Percentiles rank a stretch among this genome's conserved stretches.
These are phyloP conservation scores for Euplagia quadripunctaria DNA, from an alignment of 2,888 invertebrate species.

Conservation along the genomic window DNA sequence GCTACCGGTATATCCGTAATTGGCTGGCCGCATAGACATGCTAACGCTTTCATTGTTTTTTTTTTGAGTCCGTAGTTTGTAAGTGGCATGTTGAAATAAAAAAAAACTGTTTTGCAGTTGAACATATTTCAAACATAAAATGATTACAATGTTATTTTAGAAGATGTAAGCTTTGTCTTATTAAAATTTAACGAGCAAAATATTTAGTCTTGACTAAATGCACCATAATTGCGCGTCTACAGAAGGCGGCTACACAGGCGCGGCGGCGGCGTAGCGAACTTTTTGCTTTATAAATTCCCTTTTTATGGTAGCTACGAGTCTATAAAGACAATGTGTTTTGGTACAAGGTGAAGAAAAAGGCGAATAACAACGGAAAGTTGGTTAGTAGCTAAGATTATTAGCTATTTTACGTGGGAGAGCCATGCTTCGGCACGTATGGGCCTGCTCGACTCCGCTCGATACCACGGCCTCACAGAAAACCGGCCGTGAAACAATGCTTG, in stretches of 20 bases:
- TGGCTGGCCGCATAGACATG: slow-evolving; percentile 25
- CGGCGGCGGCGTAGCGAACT: slow-evolving; percentile 17
- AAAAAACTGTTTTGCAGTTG: too few relatives aligned
- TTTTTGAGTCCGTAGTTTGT: not conserved
- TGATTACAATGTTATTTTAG: not conserved
- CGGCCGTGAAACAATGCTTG: too few relatives aligned
- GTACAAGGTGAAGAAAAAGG: slow-evolving; percentile 14
- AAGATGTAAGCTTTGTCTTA: not conserved
- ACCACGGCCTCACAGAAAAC: too few relatives aligned
- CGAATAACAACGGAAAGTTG: not conserved
- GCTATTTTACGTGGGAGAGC: too few relatives aligned
- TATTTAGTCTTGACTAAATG: slow-evolving; percentile 37
- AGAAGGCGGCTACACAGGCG: slow-evolving; percentile 50
- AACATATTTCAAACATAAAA: too few relatives aligned
- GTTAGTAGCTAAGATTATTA: too few relatives aligned
- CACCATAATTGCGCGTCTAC: slow-evolving; percentile 50
- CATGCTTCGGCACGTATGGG: too few relatives aligned
- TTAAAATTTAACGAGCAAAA: slow-evolving; percentile 24
- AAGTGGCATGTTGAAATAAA: not conserved
- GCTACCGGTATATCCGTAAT: slow-evolving; percentile 36
- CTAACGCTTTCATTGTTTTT: slow-evolving; percentile 24
- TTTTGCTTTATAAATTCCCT: slow-evolving; percentile 56
- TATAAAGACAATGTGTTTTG: slow-evolving; percentile 17
- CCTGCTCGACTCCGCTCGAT: too few relatives aligned
- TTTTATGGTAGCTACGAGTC: slow-evolving; percentile 48